Percentiles rank a stretch among this genome's conserved stretches.
Conservation (phyloP, 2,113 vertebrate genomes). For the Ageneiosus marmoratus region DNA sequence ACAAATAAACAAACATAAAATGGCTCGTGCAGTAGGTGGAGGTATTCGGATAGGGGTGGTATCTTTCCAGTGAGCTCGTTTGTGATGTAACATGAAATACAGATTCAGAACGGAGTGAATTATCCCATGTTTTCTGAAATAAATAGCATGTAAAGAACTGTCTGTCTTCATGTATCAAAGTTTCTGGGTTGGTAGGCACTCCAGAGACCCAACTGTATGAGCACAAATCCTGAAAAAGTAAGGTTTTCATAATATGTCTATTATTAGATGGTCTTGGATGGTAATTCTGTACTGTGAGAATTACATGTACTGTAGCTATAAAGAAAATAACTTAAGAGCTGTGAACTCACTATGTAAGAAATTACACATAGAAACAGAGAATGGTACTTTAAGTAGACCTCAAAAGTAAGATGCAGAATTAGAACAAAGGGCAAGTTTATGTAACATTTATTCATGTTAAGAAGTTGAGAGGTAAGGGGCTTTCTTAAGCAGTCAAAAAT, state of each 20-base stretch:
- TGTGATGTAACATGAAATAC: no score
- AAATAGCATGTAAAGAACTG: no score
- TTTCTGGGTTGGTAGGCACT: no score
- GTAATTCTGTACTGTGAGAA: neutral
- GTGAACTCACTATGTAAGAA: neutral
- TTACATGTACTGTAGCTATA: neutral
- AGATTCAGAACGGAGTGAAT: no score
- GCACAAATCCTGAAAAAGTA: no score
- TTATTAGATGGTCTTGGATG: neutral
- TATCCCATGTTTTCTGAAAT: no score
- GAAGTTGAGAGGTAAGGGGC: neutral
- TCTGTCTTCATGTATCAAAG: no score
- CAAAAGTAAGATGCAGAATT: neutral
- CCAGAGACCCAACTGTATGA: neutral
- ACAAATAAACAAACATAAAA: no score
- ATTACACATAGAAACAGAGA: neutral
- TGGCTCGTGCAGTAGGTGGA: no score
- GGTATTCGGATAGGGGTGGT: no score
- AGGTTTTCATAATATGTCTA: no score
- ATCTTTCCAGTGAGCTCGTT: no score
- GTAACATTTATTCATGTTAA: neutral
- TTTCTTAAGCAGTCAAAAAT: neutral
- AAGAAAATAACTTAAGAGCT: neutral
- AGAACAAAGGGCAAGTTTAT: neutral
- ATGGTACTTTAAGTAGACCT: neutral